Conservation (phyloP, 2,113 vertebrate species). For the Pristiophorus japonicus region DNA sequence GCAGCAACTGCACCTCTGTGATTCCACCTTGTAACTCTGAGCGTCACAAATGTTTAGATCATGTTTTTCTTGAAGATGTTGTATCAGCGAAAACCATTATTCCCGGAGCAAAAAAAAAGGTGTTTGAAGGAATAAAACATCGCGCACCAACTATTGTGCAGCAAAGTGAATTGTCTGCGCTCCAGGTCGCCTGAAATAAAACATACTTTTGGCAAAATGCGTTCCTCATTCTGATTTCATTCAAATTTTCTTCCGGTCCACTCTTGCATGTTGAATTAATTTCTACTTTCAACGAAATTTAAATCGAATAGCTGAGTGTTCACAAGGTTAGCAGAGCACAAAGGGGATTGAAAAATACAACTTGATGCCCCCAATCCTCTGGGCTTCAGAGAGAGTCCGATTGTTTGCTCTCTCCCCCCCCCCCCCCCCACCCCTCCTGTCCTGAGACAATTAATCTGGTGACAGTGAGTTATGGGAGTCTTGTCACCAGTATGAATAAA, state of each 20-base stretch:
- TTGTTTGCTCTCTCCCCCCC: not conserved
- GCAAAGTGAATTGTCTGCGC: not conserved
- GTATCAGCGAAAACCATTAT: not conserved
- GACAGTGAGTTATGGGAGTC: conserved; percentile 24
- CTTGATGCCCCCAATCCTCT: not conserved
- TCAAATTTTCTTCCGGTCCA: not conserved
- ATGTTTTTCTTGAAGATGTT: not conserved
- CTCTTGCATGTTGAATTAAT: conserved; percentile 19
- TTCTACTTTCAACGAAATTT: conserved; percentile 10
- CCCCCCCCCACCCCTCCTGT: no score
- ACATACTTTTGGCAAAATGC: not conserved
- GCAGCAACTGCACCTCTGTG: not conserved
- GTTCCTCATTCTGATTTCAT: conserved; percentile 26
- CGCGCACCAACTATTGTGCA: not conserved
- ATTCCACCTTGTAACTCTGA: not conserved
- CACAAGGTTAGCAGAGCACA: not conserved
- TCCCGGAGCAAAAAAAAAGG: not conserved
- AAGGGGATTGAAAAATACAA: not conserved
- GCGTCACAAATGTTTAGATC: not conserved
- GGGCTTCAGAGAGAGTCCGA: not conserved
- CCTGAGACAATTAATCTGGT: not conserved
- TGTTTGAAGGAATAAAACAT: conserved; percentile 20
- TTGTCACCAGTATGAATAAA: not conserved
- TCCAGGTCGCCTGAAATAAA: not conserved
- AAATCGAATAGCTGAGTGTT: not conserved